These are phyloP conservation scores for Polydrusus pterygomalis DNA, from an alignment of 2,888 invertebrate species.

Conservation along the genomic window DNA sequence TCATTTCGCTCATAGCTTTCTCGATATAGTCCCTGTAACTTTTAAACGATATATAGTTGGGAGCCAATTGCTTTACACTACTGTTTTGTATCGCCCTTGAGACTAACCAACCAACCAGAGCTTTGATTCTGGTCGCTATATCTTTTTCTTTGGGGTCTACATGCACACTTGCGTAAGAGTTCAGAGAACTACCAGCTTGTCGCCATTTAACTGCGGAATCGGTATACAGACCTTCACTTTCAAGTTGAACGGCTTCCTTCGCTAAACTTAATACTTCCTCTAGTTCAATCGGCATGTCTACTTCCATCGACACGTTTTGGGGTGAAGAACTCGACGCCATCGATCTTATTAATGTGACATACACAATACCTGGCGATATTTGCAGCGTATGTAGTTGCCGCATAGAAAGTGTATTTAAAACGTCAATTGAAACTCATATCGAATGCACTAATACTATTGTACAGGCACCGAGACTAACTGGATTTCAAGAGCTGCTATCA, in stretches of 20 bases:
- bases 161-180: not conserved
- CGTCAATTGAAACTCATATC: too few relatives aligned
- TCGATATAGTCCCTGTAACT: constrained; percentile 15
- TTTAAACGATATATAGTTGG: not conserved
- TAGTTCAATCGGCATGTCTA: constrained; percentile 6
- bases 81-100: not conserved
- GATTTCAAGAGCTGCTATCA: too few relatives aligned
- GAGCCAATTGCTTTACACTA: constrained; percentile 1
- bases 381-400: too few relatives aligned
- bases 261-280: not conserved
- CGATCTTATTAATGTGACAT: constrained; percentile 4
- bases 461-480: too few relatives aligned
- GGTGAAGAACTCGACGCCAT: not conserved
- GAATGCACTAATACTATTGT: too few relatives aligned
- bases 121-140: not conserved
- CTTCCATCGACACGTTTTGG: not conserved
- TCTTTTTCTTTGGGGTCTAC: not conserved
- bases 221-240: not conserved
- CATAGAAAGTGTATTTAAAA: too few relatives aligned
- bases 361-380: not conserved
- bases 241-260: not conserved
- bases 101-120: constrained; percentile 8
- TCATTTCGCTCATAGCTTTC: not conserved
- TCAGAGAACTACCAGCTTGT: not conserved
- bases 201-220: constrained; percentile 10